Evolutionary conservation across 2,113 vertebrate species (phyloP), one percentile per base, ranked within the genome.

Genomic region (Chionis minor): DNA sequence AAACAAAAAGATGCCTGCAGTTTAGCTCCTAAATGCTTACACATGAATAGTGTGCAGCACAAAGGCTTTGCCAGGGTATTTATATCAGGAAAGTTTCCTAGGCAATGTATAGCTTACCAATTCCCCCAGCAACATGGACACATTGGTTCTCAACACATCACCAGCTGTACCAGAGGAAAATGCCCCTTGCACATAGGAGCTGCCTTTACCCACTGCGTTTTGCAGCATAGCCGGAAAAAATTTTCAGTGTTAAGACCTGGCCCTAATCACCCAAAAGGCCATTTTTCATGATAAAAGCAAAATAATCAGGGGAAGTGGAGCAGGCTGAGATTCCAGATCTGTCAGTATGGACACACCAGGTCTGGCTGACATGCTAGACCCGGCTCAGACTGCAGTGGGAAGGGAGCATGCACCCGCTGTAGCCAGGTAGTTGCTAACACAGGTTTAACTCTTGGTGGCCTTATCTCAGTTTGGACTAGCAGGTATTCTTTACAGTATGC

Each of bases 101-200:
- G 38, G n/a, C 0, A 1, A 35, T 28, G 16, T 27, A 14, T 30
- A 54, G 13, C 8, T 58, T 74, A 66, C 47, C 32, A 81, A 6
- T 47, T 81, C 12, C 15, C 11, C 18, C 14, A n/a, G 18, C 14
- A 81, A 32, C 10, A 6, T 10, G 59, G 55, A 27, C 33, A 14
- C 12, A n/a, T 3, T 16, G 2, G 14, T 45, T 66, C 51, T 81
- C 38, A 87, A 21, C 20, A 17, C 0, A 4, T 16, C 27, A 51
- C 11, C 47, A 33, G 6, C 42, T 70, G 11, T 28, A 67, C 8
- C 20, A 51, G 38, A 59, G 26, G 38, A 85, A 67, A 87, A 74
- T 1, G 5, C 0, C 0, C 75, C 77, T 45, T 18, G 1, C 10
- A 30, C 9, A 28, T 4, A 49, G 32, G 7, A 62, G 12, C 77